Evolutionary conservation across 2,113 vertebrate genomes (phyloP).

Genomic region (Himantopus leucocephalus): DNA sequence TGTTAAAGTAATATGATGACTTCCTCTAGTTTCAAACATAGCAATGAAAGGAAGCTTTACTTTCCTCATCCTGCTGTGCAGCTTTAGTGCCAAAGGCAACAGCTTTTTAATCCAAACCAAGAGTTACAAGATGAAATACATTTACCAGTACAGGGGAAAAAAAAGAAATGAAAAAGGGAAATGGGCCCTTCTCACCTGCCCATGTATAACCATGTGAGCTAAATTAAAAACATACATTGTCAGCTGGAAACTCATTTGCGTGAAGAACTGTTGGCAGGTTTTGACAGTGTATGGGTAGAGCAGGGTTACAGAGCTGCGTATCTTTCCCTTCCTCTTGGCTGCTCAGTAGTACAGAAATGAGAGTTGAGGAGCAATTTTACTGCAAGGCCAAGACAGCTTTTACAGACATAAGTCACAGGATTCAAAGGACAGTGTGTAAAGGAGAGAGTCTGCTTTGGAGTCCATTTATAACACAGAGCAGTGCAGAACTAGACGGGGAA

Average conservation of each 20-base stretch:
- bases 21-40: conserved; percentile 53
- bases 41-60: conserved; percentile 56
- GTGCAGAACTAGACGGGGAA: neutral
- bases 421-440: neutral
- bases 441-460: neutral
- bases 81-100: conserved; percentile 64
- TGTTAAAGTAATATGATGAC: conserved; percentile 62
- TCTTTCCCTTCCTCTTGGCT: neutral
- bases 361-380: neutral
- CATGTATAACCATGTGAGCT: conserved; percentile 32
- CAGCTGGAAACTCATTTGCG: conserved; percentile 29
- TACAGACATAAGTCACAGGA: neutral
- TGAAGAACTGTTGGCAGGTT: neutral
- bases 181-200: conserved; percentile 35
- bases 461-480: neutral
- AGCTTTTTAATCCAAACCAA: conserved; percentile 62
- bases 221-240: conserved; percentile 55
- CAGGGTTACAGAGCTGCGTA: neutral
- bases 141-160: neutral
- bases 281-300: neutral
- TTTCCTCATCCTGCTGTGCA: conserved; percentile 54
- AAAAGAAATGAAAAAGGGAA: conserved; percentile 30
- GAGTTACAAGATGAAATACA: conserved; percentile 54
- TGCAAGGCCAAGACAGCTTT: neutral
- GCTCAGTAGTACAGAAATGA: neutral